Evolutionary conservation across 2,888 invertebrate species (phyloP).

Genomic region (Pammene fasciana): DNA sequence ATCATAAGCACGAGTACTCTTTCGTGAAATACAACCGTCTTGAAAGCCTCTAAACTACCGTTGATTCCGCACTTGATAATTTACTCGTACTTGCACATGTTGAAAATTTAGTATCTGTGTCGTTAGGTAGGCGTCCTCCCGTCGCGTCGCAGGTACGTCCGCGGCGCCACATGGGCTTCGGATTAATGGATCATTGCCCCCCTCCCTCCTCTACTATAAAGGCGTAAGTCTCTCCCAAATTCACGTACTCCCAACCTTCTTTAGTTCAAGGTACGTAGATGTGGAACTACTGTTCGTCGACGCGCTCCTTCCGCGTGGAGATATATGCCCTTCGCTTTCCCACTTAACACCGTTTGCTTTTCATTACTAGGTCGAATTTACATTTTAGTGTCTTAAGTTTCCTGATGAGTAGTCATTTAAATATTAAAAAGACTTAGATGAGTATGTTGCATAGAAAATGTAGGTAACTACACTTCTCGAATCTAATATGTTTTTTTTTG

Average conservation of each 20-base stretch:
- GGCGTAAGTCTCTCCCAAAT: constrained; percentile 30
- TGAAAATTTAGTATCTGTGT: constrained; percentile 69
- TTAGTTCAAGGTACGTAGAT: constrained; percentile 57
- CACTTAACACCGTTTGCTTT: constrained; percentile 61
- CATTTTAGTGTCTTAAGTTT: constrained; percentile 20
- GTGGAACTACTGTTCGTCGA: constrained; percentile 78
- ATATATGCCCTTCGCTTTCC: constrained; percentile 65
- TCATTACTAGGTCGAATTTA: constrained; percentile 40
- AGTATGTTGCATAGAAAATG: too few relatives aligned
- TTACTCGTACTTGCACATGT: constrained; percentile 64
- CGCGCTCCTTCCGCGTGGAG: constrained; percentile 69
- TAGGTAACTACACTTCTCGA: too few relatives aligned
- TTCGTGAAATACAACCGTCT: constrained; percentile 6
- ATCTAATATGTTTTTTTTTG: too few relatives aligned
- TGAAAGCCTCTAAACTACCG: constrained; percentile 34
- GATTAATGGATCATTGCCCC: constrained; percentile 93
- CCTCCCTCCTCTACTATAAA: constrained; percentile 60
- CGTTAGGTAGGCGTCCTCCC: constrained; percentile 81
- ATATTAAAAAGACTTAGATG: not conserved
- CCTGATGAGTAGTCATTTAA: not conserved
- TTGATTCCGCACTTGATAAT: constrained; percentile 47
- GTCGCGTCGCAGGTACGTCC: constrained; percentile 81
- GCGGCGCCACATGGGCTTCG: constrained; percentile 91
- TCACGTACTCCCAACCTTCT: constrained; percentile 38
- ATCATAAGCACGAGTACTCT: not conserved